Base-by-base conservation (phyloP, 2,113 vertebrate genomes). In the Pithys albifrons region DNA sequence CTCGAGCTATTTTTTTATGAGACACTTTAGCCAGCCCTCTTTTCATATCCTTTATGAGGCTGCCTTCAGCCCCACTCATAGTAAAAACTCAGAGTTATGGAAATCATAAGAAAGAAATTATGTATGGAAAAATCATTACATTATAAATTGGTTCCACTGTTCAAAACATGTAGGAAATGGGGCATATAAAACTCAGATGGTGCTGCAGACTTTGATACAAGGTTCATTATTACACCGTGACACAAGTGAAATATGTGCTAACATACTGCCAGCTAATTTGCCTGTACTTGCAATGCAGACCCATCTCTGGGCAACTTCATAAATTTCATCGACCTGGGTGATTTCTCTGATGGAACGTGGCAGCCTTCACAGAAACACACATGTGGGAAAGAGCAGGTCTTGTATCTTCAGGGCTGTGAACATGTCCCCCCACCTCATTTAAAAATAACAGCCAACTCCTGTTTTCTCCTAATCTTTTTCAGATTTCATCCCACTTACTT, bases 51-150 rank as follows among this genome's bases (percentile, higher is more conserved):
- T 97, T 88, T 84, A 95, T 10, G 55, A 95, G 96, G 85, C 95
- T 95, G 94, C 88, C 66, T 96, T 94, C 76, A 84, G 96, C 94
- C 79, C 52, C 80, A 77, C 76, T 82, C 67, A 61, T 10, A 96
- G 96, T 97, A 97, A 97, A 96, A 96, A 85, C 92, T 94, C 92
- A 86, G 14, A 91, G 93, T 98, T 98, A 97, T 96, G 95, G 97
- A 98, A 98, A 97, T 98, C 97, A 98, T 98, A 97, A 82, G 96
- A 98, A 98, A 98, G 97, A 98, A 98, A 98, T 97, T 97, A 98
- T 97, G 97, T 96, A 98, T 98, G 98, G 98, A 98, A 98, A 98
- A 98, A 98, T 97, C 97, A 98, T 98, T 98, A 98, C 94, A 37
- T 98, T 98, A 98, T 98, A 98, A 98, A 98, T 98, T 96, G 97